Conservation (phyloP, 2,888 invertebrate genomes). For the Hoplodrina ambigua region DNA sequence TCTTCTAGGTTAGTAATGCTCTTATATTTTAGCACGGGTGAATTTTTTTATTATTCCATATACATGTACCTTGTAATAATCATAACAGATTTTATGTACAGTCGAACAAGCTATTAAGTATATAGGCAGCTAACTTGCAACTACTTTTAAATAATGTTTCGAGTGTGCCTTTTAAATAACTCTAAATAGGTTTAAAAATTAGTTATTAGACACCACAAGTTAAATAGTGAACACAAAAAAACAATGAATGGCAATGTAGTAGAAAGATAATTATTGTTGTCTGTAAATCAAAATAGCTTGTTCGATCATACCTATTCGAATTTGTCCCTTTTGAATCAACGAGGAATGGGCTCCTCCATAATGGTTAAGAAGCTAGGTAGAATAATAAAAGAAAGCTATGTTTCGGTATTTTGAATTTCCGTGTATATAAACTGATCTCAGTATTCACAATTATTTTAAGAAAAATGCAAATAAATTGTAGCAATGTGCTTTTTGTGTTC, state of each 20-base stretch:
- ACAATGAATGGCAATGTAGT: too few species aligned
- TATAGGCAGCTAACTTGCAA: too few species aligned
- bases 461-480: neutral
- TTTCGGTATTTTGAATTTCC: neutral
- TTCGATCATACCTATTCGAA: too few species aligned
- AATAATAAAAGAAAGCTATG: neutral
- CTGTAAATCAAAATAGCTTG: too few species aligned
- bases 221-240: too few species aligned
- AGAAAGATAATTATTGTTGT: too few species aligned
- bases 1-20: constrained; percentile 34
- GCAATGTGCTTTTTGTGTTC: neutral
- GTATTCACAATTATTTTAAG: constrained; percentile 9
- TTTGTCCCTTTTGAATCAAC: too few species aligned
- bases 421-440: constrained; percentile 24
- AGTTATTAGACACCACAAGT: too few species aligned
- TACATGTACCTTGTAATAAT: constrained; percentile 13
- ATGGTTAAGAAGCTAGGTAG: too few species aligned
- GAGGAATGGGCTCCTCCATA: neutral
- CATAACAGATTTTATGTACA: constrained; percentile 9
- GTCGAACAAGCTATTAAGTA: too few species aligned
- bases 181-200: too few species aligned
- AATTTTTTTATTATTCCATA: constrained; percentile 22
- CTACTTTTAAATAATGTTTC: neutral
- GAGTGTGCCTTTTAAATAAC: too few species aligned
- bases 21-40: constrained; percentile 29